A percentile compares a stretch with the other conserved stretches of the same genome.
Evolutionary conservation across 1,140 invertebrate species (phyloP).

Genomic region (Lepidurus couesii): DNA sequence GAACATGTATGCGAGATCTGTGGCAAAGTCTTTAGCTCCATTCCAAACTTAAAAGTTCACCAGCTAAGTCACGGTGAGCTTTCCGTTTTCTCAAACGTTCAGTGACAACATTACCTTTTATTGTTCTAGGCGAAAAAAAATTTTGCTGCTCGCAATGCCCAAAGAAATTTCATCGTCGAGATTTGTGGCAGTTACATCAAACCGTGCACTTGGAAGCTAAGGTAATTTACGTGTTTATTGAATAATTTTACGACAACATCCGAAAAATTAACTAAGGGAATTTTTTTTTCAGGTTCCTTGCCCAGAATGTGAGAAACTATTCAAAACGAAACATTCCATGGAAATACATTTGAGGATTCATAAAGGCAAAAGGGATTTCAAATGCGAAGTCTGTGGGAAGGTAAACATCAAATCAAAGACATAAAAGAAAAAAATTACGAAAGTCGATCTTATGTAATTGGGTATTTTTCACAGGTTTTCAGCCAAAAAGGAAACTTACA

Average conservation of each 20-base stretch:
- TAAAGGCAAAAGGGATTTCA: conserved; percentile 42
- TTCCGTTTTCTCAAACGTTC: not conserved
- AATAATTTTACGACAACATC: too few relatives aligned
- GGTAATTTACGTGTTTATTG: conserved; percentile 33
- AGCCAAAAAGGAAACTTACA: conserved; percentile 48
- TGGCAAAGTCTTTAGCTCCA: conserved; percentile 41
- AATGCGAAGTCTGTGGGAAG: conserved; percentile 50
- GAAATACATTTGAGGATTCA: conserved; percentile 46
- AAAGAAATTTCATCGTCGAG: conserved; percentile 49
- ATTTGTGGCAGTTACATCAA: conserved; percentile 47
- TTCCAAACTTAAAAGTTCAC: conserved; percentile 42
- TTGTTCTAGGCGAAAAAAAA: conserved; percentile 46
- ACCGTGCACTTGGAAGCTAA: conserved; percentile 46
- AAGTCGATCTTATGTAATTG: not conserved
- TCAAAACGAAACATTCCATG: conserved; percentile 50
- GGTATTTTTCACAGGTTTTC: conserved; percentile 40
- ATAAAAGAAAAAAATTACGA: not conserved
- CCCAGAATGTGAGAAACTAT: conserved; percentile 46
- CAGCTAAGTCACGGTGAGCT: conserved; percentile 39
- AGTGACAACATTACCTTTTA: not conserved
- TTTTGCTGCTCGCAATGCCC: conserved; percentile 47
- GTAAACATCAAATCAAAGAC: conserved; percentile 34
- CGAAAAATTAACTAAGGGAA: not conserved
- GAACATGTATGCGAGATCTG: conserved; percentile 42
- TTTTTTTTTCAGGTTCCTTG: conserved; percentile 42